phyloP scores from a whole-genome alignment of 2,797 vertebrate genomes.

The Bradypodion pumilum region DNA sequence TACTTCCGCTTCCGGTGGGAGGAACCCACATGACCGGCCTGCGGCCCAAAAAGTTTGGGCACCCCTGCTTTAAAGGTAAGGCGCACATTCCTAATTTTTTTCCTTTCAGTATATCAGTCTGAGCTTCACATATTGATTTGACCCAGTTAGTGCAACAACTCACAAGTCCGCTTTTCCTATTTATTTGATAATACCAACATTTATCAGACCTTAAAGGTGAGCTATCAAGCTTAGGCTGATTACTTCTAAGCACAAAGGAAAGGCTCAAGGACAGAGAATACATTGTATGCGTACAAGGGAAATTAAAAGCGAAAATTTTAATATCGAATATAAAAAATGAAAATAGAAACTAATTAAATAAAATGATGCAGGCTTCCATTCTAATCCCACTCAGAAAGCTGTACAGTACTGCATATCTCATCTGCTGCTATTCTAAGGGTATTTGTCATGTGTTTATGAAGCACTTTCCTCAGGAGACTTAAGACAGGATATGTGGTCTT shows the following conservation, averaged over 20 bases:
- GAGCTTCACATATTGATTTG: slow-evolving; percentile 12
- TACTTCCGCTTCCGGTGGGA: too few relatives aligned
- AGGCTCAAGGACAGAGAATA: slow-evolving; percentile 20
- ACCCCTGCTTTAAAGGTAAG: background rate
- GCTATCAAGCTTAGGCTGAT: slow-evolving; percentile 22
- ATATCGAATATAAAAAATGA: slow-evolving; percentile 55
- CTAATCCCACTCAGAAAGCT: slow-evolving; percentile 45
- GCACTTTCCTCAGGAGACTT: too few relatives aligned
- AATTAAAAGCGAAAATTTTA: slow-evolving; percentile 28
- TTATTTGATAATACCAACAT: slow-evolving; percentile 24
- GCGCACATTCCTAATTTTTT: background rate
- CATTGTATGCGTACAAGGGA: background rate
- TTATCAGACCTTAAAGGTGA: background rate
- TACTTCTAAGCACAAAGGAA: slow-evolving; percentile 27
- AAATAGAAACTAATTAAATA: slow-evolving; percentile 58
- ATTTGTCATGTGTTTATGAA: slow-evolving; percentile 9
- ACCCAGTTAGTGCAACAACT: background rate
- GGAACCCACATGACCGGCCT: too few relatives aligned
- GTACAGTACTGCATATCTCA: slow-evolving; percentile 52
- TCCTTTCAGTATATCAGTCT: background rate
- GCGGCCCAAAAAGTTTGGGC: too few relatives aligned
- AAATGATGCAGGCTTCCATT: slow-evolving; percentile 43
- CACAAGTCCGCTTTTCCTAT: background rate
- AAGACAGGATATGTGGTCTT: background rate
- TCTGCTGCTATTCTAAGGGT: slow-evolving; percentile 56